These are phyloP conservation scores for Acanthacorydalis orientalis DNA, from an alignment of 2,888 invertebrate genomes.

Conservation along the genomic window DNA sequence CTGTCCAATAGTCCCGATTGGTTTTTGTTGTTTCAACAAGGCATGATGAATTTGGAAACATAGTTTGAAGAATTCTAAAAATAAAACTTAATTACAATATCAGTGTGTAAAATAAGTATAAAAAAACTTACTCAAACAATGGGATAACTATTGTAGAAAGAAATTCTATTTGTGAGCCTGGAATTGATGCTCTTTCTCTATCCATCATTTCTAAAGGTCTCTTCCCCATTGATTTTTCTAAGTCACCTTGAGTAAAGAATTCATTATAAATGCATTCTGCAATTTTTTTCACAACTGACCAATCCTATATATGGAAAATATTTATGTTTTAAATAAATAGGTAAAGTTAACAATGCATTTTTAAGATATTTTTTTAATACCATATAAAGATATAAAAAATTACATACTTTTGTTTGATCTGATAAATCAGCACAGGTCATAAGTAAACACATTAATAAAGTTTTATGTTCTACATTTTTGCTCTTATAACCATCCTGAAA, in stretches of 20 bases:
- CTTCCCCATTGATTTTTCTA: conserved; percentile 63
- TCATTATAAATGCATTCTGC: conserved; percentile 44
- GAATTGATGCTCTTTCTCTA: conserved; percentile 62
- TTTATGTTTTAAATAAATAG: not conserved
- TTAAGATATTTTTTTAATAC: not conserved
- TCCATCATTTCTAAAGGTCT: conserved; percentile 65
- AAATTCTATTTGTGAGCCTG: conserved; percentile 67
- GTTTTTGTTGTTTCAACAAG: conserved; percentile 32
- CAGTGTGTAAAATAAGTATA: not conserved
- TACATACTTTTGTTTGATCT: conserved; percentile 63
- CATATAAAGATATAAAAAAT: conserved; percentile 52
- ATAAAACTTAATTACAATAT: no score
- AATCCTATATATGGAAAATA: conserved; percentile 26
- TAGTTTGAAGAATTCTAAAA: conserved; percentile 31
- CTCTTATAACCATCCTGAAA: conserved; percentile 18
- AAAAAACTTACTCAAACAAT: conserved; percentile 27
- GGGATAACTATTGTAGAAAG: conserved; percentile 31
- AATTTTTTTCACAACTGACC: conserved; percentile 31
- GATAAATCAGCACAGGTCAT: conserved; percentile 79
- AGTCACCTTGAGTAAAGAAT: conserved; percentile 76
- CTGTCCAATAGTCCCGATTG: conserved; percentile 41
- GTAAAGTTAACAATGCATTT: not conserved
- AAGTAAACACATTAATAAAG: conserved; percentile 48
- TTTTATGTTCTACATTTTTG: conserved; percentile 30
- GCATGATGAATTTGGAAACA: conserved; percentile 32